Evolutionary conservation across 2,113 vertebrate genomes (phyloP), one percentile per base, ranked within the genome.

Genomic region (Thryonomys swinderianus): DNA sequence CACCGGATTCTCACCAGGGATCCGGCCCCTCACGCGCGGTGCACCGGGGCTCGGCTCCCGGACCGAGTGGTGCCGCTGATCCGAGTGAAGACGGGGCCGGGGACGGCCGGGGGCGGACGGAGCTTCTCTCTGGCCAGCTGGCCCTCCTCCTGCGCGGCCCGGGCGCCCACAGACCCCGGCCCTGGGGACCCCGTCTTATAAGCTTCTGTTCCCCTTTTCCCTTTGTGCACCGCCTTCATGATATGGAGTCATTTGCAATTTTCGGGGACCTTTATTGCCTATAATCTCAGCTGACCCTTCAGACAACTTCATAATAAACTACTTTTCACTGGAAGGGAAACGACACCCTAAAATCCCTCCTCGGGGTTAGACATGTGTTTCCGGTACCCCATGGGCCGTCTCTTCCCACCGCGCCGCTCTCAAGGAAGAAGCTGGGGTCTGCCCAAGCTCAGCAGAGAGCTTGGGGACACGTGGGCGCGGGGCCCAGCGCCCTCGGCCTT

Each of bases 241-340:
- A 51, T 37, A 2, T 66, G 45, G 2, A 62, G 21, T n/a, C 62
- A 7, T 95, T 92, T 87, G n/a, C 16, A 88, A 18, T 79, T 88
- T 57, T 78, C n/a, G 45, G 57, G 57, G 48, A 76, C 48, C 23
- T 85, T 78, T 92, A 30, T 83, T 13, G 21, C 67, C 37, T n/a
- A 40, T 48, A 40, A 61, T 95, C 37, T 90, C 53, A 59, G 69
- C 45, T 51, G 57, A 90, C 48, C 88, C 55, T 90, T 85, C 30
- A 53, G 89, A 67, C 18, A 69, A 66, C 13, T 55, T 67, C 32
- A 16, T 21, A 57, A 61, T 11, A 76, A 78, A 48, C 23, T 13
- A n/a, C 40, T 21, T 48, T 84, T 88, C 74, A n/a, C 13, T 73
- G 48, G 84, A 42, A 87, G 59, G 32, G 12, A 37, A 37, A 13